A percentile compares a stretch with the other conserved stretches of the same genome.
These are phyloP conservation scores for Heliothis subflexa DNA, from an alignment of 1,140 invertebrate species.

Conservation along the genomic window DNA sequence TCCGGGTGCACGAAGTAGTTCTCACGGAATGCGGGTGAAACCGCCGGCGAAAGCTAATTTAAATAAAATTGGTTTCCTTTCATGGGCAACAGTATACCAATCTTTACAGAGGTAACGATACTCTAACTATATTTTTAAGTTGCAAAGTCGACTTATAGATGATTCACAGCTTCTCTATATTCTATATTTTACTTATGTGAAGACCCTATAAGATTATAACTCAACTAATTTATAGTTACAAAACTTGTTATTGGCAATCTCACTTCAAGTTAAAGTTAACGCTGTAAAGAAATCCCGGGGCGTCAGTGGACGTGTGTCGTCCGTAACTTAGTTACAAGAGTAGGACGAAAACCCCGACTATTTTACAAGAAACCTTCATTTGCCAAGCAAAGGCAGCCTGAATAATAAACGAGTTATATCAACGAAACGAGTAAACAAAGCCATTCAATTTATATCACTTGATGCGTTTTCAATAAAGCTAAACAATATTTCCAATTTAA, in stretches of 20 bases:
- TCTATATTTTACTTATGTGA: too few species aligned
- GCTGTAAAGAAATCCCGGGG: constrained; percentile 7
- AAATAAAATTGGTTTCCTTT: too few species aligned
- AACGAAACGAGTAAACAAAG: constrained; percentile 23
- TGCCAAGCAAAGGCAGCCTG: not conserved
- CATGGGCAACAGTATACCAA: too few species aligned
- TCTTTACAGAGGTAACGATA: too few species aligned
- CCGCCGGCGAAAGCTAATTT: too few species aligned
- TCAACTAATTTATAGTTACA: not conserved
- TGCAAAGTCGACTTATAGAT: too few species aligned
- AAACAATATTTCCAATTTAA: constrained; percentile 41
- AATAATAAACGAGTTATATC: constrained; percentile 14
- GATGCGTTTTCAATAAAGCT: constrained; percentile 33
- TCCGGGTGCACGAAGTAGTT: too few species aligned
- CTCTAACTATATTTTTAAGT: too few species aligned
- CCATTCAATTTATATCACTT: constrained; percentile 40
- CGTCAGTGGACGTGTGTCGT: constrained; percentile 6
- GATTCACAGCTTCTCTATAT: too few species aligned
- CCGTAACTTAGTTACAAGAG: constrained; percentile 15
- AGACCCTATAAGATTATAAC: not conserved
- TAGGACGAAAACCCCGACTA: not conserved
- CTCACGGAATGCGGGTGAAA: too few species aligned
- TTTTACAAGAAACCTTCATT: constrained; percentile 6
- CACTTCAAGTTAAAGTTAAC: constrained; percentile 4
- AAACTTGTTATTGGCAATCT: not conserved